Evolutionary conservation across 1,140 invertebrate genomes (phyloP).

Genomic region (Dendrolimus kikuchii): DNA sequence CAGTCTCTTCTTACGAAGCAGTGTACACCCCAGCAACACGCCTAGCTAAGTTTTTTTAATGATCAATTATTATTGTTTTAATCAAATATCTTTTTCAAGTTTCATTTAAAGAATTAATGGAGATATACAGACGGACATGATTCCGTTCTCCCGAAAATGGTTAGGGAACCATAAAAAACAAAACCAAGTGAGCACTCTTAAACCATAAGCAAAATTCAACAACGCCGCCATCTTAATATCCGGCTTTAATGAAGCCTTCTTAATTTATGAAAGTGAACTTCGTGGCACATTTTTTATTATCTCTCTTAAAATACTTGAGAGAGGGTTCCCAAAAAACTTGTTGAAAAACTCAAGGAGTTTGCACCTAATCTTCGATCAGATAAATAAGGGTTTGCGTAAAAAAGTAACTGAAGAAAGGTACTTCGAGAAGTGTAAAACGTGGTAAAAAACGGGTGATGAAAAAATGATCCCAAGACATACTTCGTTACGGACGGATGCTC

Average conservation of each 20-base stretch:
- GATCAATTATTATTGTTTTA: no score
- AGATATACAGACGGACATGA: no score
- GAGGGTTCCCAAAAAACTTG: conserved; percentile 25
- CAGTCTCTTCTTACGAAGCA: no score
- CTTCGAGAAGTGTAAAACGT: conserved; percentile 12
- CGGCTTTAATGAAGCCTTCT: conserved; percentile 11
- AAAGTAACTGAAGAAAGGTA: conserved; percentile 25
- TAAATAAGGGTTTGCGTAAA: conserved; percentile 40
- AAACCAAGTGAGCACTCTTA: conserved; percentile 1
- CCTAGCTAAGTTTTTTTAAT: no score
- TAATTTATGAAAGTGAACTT: conserved; percentile 19
- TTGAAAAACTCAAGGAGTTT: conserved; percentile 36
- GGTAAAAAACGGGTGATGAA: conserved; percentile 5
- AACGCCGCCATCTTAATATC: conserved; percentile 11
- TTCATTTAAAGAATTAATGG: no score
- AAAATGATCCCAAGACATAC: not conserved
- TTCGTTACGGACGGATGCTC: not conserved
- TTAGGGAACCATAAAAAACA: no score
- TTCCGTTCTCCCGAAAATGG: no score
- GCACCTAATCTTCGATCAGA: conserved; percentile 55
- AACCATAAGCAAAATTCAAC: conserved; percentile 9
- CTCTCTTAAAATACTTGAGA: conserved; percentile 17
- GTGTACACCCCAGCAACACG: no score
- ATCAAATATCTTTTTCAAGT: no score
- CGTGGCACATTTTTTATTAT: conserved; percentile 11